A percentile compares a stretch with the other conserved stretches of the same genome.
Evolutionary conservation across 2,113 vertebrate genomes (phyloP).

Genomic region (Epinephelus cyanopodus): DNA sequence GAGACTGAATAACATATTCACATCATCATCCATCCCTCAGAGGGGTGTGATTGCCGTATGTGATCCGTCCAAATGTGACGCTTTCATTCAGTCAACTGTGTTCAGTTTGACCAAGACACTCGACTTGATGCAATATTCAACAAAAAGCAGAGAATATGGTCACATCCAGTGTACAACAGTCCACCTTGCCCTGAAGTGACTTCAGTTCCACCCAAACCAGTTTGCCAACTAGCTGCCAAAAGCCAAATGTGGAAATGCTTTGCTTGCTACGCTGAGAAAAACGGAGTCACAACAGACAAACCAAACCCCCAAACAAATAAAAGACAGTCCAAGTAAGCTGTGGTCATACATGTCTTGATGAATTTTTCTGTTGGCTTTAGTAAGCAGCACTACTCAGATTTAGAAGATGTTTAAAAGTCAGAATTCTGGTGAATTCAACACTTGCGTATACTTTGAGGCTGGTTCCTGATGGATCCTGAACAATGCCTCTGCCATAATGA

Average conservation of each 20-base stretch:
- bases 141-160: neutral
- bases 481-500: neutral
- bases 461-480: no score
- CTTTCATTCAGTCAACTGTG: neutral
- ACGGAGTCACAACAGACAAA: neutral
- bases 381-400: neutral
- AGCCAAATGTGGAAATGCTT: conserved; percentile 6
- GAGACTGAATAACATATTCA: neutral
- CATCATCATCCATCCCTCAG: neutral
- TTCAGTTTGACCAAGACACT: neutral
- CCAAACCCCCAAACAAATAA: neutral
- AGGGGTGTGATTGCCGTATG: neutral
- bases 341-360: conserved; percentile 8
- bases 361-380: neutral
- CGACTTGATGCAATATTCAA: neutral
- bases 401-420: neutral
- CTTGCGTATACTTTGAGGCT: neutral
- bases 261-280: conserved; percentile 1
- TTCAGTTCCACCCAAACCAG: conserved; percentile 1
- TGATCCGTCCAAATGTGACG: neutral
- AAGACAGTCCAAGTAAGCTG: conserved; percentile 1
- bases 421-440: neutral
- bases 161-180: neutral
- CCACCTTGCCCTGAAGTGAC: neutral
- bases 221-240: neutral